A percentile compares a stretch with the other conserved stretches of the same genome.
phyloP scores from a whole-genome alignment of 2,797 vertebrate genomes.

The Ceyx erithaca region DNA sequence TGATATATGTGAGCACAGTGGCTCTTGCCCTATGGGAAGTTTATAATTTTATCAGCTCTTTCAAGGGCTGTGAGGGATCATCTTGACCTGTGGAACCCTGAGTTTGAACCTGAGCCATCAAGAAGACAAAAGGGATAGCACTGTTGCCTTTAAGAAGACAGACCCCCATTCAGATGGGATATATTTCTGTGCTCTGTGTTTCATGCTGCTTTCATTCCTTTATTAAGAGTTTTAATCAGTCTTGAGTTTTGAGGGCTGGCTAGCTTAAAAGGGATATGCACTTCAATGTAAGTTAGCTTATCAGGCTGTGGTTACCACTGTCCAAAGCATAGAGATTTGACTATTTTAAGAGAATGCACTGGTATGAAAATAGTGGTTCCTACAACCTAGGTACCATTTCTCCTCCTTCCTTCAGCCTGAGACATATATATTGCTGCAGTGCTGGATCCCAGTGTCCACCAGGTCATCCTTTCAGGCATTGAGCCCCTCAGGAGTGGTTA shows the following conservation, averaged over 20 bases:
- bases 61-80: accelerated
- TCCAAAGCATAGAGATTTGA: background rate
- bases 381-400: background rate
- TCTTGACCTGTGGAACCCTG: background rate
- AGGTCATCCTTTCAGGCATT: background rate
- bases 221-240: background rate
- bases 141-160: background rate
- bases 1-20: background rate
- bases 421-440: background rate
- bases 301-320: background rate
- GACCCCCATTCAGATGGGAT: background rate
- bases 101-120: background rate
- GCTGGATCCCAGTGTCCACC: background rate
- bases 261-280: background rate
- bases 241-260: background rate
- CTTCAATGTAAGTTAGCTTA: background rate
- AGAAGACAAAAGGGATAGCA: background rate
- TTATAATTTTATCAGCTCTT: background rate
- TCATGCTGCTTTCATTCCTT: background rate
- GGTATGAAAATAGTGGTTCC: background rate
- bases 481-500: background rate
- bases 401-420: background rate
- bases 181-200: background rate
- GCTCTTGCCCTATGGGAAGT: background rate
- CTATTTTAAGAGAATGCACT: background rate